Base-by-base conservation (phyloP, 2,888 invertebrate species). In the Romanomermis culicivorax region DNA sequence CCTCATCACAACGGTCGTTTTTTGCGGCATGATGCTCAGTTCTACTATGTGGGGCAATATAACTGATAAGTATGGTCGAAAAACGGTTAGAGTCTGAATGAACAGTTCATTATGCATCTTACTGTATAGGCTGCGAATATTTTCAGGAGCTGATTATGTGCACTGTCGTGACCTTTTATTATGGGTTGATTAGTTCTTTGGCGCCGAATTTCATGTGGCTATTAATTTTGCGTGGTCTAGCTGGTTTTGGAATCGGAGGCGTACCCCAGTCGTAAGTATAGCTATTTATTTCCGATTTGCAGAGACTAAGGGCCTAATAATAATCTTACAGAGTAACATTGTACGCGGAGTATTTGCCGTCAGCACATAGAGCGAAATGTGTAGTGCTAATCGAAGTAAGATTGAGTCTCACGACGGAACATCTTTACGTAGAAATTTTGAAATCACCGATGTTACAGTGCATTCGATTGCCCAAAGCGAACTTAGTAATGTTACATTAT, bases 11-110 rank as follows among this genome's bases (percentile, higher is more conserved):
- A 89, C 88, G 57, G 81, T 88, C 57, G 89, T 89, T 1, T 91
- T 91, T 69, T 74, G 85, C 64, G 91, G 91, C 55, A 93, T 93
- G 91, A 89, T 93, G 89, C 72, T 88, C 30, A 88, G 88, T 64
- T 86, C 88, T 1, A 84, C 88, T 58, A 83, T 89, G 72, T 93
- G 91, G 91, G 88, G 86, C 23, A 86, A 85, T 66, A 75, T 93
- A 54, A 88, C 87, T 72, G 89, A 91, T 70, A 78, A 83, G 68
- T 88, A 86, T 72, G 88, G 89, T 42, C 76, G 88, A 59, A 85
- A 85, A 76, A 80, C 79, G 66, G 83, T 83, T 71, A 75, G 75
- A 71, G n/a, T 23, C 20, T 14, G 53, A 14, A 54, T 51, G 26
- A 11, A 29, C 29, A 48, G 25, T 23, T n/a, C 7, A 14, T n/a